Conservation (phyloP, 2,888 invertebrate genomes). For the Habroteleia sp. region DNA sequence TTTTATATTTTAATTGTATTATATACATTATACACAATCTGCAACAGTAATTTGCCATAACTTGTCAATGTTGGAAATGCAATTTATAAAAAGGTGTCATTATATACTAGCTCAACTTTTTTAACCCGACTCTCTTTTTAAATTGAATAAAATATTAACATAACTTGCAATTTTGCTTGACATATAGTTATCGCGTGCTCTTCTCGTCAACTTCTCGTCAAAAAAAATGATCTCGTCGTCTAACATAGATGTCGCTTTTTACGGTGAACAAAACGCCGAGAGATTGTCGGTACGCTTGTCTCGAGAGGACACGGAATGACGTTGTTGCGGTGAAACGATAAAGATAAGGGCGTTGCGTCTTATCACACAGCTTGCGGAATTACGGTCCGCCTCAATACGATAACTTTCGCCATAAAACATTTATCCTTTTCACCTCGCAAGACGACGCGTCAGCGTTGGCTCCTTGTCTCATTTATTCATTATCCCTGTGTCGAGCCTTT, state of each 20-base stretch:
- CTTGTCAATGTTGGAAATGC: too few relatives aligned
- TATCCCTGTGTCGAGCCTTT: conserved; percentile 55
- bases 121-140: too few relatives aligned
- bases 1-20: too few relatives aligned
- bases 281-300: conserved; percentile 49
- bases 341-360: conserved; percentile 54
- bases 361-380: conserved; percentile 51
- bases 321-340: conserved; percentile 49
- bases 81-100: too few relatives aligned
- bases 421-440: conserved; percentile 63
- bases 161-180: too few relatives aligned
- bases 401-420: conserved; percentile 69
- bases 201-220: too few relatives aligned
- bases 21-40: too few relatives aligned
- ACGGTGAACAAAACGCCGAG: conserved; percentile 38
- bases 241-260: conserved; percentile 20
- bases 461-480: conserved; percentile 67
- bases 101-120: too few relatives aligned
- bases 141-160: too few relatives aligned
- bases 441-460: conserved; percentile 29
- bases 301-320: conserved; percentile 56
- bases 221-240: conserved; percentile 10
- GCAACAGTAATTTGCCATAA: too few relatives aligned
- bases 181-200: too few relatives aligned
- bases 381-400: conserved; percentile 61